A percentile compares a stretch with the other conserved stretches of the same genome.
These are phyloP conservation scores for Sebastes steindachneri DNA, from an alignment of 2,797 vertebrate genomes.

Conservation along the genomic window DNA sequence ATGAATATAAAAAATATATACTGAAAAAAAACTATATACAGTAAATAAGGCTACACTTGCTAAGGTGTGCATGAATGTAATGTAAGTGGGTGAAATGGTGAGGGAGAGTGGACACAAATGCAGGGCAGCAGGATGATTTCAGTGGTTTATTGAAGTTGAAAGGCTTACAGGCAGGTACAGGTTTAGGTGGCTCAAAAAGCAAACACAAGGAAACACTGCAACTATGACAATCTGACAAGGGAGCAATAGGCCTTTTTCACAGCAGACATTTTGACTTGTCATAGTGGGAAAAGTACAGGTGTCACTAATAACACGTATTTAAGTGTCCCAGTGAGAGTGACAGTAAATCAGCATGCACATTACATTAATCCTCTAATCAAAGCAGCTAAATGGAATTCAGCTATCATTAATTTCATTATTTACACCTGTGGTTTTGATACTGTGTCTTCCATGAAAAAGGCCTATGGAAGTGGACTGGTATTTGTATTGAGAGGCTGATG, in stretches of 20 bases:
- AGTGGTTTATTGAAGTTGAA: not conserved
- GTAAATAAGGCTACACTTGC: not conserved
- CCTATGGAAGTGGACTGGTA: not conserved
- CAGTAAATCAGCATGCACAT: too few species aligned
- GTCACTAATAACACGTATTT: too few species aligned
- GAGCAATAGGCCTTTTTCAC: too few species aligned
- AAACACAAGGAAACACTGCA: not conserved
- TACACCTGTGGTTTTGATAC: too few species aligned
- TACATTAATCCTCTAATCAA: too few species aligned
- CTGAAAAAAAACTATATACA: not conserved
- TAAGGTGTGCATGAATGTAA: not conserved
- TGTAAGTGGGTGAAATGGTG: not conserved
- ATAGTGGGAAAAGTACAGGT: too few species aligned
- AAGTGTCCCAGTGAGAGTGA: too few species aligned
- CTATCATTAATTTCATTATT: rapidly evolving
- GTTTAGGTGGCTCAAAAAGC: not conserved
- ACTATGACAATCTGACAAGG: not conserved
- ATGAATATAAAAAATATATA: not conserved
- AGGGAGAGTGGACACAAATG: not conserved
- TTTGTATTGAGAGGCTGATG: not conserved
- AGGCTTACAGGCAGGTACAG: not conserved
- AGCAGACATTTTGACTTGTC: too few species aligned
- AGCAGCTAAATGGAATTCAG: too few species aligned
- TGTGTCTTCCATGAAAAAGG: too few species aligned
- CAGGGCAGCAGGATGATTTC: rapidly evolving